Conservation (phyloP, 64 coral and sea anemone genomes). For the Hydrozoanthus tunicans region DNA sequence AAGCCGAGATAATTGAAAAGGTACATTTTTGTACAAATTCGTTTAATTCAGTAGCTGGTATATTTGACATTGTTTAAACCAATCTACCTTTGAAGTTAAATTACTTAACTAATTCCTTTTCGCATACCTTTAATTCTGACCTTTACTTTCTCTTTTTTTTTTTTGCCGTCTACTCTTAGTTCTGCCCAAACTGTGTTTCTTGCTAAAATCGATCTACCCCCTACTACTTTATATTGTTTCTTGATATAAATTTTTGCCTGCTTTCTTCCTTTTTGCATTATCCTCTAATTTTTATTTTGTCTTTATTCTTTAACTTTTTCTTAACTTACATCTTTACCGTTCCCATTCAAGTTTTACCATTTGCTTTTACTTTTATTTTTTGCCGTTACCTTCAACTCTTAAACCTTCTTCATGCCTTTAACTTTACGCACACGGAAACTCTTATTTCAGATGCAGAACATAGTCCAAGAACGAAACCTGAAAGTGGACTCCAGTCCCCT, state of each 20-base stretch:
- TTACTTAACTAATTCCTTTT: neutral
- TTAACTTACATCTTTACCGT: too few relatives aligned
- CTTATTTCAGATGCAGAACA: slow-evolving; percentile 77
- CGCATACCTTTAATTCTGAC: neutral
- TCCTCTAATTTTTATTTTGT: neutral
- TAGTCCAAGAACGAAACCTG: slow-evolving; percentile 91
- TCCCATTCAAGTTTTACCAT: too few relatives aligned
- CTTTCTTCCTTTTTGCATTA: neutral
- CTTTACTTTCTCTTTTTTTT: neutral
- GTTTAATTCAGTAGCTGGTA: neutral
- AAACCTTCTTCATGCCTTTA: neutral
- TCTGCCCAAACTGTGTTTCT: too few relatives aligned
- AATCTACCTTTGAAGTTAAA: too few relatives aligned
- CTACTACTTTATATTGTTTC: neutral
- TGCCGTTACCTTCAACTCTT: neutral
- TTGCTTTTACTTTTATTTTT: neutral
- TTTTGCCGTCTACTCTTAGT: too few relatives aligned
- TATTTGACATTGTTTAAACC: too few relatives aligned
- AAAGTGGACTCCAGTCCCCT: slow-evolving; percentile 96
- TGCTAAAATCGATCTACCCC: too few relatives aligned
- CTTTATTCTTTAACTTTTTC: too few relatives aligned
- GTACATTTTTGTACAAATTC: slow-evolving; percentile 21
- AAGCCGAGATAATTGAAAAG: slow-evolving; percentile 95
- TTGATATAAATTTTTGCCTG: neutral
- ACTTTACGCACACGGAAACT: neutral